Conservation (phyloP, 2,113 vertebrate genomes). For the Cheilinus undulatus region DNA sequence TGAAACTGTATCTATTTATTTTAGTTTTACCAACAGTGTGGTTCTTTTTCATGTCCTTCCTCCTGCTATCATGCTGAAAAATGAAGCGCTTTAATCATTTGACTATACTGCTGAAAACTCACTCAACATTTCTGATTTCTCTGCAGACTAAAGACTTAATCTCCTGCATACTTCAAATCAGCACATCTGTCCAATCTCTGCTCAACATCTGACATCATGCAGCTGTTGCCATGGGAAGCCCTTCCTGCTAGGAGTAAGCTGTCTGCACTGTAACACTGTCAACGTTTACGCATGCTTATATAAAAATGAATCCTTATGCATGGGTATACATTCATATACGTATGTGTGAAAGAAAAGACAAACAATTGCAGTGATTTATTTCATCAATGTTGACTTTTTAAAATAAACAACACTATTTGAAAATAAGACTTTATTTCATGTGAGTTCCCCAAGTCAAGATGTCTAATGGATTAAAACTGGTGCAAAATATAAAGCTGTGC, state of each 20-base stretch:
- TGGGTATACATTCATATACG: not conserved
- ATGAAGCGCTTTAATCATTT: constrained; percentile 9
- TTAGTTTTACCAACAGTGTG: not conserved
- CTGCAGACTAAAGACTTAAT: constrained; percentile 50
- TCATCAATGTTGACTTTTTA: no score
- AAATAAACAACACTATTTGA: no score
- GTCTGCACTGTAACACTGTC: constrained; percentile 22
- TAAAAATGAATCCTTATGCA: not conserved
- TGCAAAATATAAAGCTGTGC: no score
- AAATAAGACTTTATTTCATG: no score
- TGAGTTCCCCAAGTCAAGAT: no score
- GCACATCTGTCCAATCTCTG: constrained; percentile 65
- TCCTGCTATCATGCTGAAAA: not conserved
- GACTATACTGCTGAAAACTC: not conserved
- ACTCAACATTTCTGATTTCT: constrained; percentile 56
- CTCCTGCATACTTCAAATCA: constrained; percentile 51
- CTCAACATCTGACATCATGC: constrained; percentile 55
- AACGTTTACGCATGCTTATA: constrained; percentile 34
- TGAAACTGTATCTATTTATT: not conserved
- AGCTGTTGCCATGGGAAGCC: constrained; percentile 57
- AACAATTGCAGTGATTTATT: no score
- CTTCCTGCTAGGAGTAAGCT: constrained; percentile 35
- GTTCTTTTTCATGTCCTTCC: not conserved
- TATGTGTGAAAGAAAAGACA: no score
- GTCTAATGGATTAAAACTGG: no score